Evolutionary conservation across 2,888 invertebrate genomes (phyloP).

Genomic region (Antheraea assamensis): DNA sequence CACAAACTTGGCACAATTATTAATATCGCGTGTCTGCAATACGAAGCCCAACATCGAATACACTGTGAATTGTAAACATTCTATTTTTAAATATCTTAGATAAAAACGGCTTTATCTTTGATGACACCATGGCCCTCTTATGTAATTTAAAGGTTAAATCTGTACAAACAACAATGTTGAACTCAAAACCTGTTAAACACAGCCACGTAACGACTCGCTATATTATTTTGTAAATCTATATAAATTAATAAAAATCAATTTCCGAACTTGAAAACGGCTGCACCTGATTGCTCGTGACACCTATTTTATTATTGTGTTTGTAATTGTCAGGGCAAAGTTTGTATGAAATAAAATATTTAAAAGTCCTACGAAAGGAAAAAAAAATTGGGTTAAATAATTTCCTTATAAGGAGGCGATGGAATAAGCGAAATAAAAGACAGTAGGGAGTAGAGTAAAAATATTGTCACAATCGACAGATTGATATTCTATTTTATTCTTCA

Average conservation of each 20-base stretch:
- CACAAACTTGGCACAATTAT: slow-evolving; percentile 16
- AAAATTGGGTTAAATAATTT: too few species aligned
- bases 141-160: slow-evolving; percentile 10
- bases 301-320: too few species aligned
- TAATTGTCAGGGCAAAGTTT: too few species aligned
- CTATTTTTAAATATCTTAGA: slow-evolving; percentile 16
- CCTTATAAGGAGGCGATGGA: too few species aligned
- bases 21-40: slow-evolving; percentile 58
- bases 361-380: too few species aligned
- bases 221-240: background rate
- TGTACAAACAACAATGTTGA: background rate
- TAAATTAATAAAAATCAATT: background rate
- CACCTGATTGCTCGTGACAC: too few species aligned
- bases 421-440: too few species aligned
- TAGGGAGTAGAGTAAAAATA: too few species aligned
- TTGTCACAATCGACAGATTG: too few species aligned
- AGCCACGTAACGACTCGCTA: background rate
- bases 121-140: slow-evolving; percentile 19
- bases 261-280: too few species aligned
- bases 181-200: background rate
- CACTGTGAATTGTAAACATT: slow-evolving; percentile 37
- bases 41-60: slow-evolving; percentile 52
- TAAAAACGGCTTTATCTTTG: slow-evolving; percentile 16
- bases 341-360: too few species aligned
- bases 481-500: too few species aligned